A percentile compares a stretch with the other conserved stretches of the same genome.
phyloP scores from a whole-genome alignment of 1,140 invertebrate species.

The Gonatopus flavifemur region DNA sequence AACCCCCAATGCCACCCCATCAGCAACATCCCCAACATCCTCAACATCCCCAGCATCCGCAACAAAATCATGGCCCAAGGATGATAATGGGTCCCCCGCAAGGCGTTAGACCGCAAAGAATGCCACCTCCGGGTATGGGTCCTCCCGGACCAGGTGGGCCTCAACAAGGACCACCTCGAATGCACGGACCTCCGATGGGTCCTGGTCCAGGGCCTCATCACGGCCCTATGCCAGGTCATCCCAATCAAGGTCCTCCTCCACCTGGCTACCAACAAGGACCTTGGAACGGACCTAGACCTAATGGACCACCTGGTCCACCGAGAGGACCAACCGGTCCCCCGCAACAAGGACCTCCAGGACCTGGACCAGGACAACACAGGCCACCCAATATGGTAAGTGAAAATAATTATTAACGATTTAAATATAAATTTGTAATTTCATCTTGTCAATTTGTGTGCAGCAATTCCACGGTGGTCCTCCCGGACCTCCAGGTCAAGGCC shows the following conservation, averaged over 20 bases:
- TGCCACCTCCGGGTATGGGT: slow-evolving; percentile 68
- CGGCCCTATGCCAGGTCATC: slow-evolving; percentile 57
- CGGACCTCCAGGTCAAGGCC: slow-evolving; percentile 63
- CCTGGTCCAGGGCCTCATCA: slow-evolving; percentile 58
- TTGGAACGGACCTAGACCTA: slow-evolving; percentile 62
- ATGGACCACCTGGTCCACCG: slow-evolving; percentile 61
- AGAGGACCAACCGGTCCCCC: slow-evolving; percentile 57
- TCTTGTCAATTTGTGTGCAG: slow-evolving; percentile 25
- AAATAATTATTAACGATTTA: slow-evolving; percentile 17
- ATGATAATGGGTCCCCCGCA: slow-evolving; percentile 71
- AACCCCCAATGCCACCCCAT: slow-evolving; percentile 55
- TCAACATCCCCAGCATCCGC: slow-evolving; percentile 59
- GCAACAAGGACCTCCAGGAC: slow-evolving; percentile 61
- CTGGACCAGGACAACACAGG: slow-evolving; percentile 65
- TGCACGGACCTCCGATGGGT: slow-evolving; percentile 72
- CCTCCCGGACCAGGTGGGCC: slow-evolving; percentile 60
- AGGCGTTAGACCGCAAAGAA: slow-evolving; percentile 64
- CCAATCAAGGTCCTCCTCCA: slow-evolving; percentile 58
- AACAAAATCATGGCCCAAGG: slow-evolving; percentile 64
- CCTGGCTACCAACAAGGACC: slow-evolving; percentile 64
- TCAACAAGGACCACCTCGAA: slow-evolving; percentile 58
- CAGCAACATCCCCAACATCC: slow-evolving; percentile 55
- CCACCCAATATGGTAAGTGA: slow-evolving; percentile 69
- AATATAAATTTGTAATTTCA: slow-evolving; percentile 18
- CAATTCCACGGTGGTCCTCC: slow-evolving; percentile 69